A percentile compares a stretch with the other conserved stretches of the same genome.
Evolutionary conservation across 2,113 vertebrate species (phyloP).

Genomic region (Oenanthe melanoleuca): DNA sequence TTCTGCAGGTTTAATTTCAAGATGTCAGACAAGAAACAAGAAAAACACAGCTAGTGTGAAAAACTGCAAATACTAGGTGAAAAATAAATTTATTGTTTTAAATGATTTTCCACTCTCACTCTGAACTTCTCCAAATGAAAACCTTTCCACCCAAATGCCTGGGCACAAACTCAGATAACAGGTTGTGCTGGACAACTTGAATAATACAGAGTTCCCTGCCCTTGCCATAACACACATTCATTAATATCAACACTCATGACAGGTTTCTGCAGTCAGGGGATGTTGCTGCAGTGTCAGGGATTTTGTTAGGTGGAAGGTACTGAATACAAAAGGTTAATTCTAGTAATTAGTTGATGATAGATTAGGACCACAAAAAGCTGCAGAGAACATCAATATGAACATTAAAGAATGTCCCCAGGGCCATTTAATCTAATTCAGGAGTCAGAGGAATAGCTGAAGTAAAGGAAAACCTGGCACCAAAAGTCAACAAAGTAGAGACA

Average conservation of each 20-base stretch:
- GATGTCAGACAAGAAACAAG: neutral
- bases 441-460: constrained; percentile 25
- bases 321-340: constrained; percentile 63
- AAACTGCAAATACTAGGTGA: neutral
- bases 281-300: constrained; percentile 30
- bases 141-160: neutral
- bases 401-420: constrained; percentile 16
- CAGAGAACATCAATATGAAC: constrained; percentile 43
- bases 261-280: constrained; percentile 4
- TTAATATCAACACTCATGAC: neutral
- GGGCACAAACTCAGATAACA: neutral
- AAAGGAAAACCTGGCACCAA: constrained; percentile 36
- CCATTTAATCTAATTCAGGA: constrained; percentile 45
- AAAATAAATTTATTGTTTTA: neutral
- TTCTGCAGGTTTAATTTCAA: neutral
- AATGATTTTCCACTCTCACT: neutral
- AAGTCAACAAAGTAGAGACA: constrained; percentile 34
- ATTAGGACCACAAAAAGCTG: constrained; percentile 37
- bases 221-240: neutral
- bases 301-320: constrained; percentile 27
- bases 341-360: constrained; percentile 63
- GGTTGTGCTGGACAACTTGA: neutral
- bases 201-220: neutral
- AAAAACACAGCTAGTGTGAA: neutral
- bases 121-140: neutral